Percentiles rank a stretch among this genome's conserved stretches.
phyloP scores from a whole-genome alignment of 2,797 vertebrate species.

The Hafferia zeledoni region DNA sequence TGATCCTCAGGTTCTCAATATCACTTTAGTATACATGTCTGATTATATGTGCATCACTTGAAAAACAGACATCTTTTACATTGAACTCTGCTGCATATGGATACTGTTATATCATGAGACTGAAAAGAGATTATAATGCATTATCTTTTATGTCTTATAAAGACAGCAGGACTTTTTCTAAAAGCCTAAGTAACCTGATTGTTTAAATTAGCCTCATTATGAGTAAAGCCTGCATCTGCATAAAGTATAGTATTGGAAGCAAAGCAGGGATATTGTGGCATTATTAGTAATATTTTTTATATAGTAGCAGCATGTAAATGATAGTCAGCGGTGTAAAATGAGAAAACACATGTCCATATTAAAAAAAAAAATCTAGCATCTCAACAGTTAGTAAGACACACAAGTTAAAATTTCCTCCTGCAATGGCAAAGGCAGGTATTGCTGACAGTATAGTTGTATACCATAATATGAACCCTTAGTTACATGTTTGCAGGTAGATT shows the following conservation, averaged over 20 bases:
- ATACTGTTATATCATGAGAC: neutral
- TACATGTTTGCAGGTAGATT: neutral
- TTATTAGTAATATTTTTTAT: neutral
- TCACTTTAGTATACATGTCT: neutral
- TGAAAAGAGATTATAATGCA: neutral
- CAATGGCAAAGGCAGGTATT: accelerated
- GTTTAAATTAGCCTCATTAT: neutral
- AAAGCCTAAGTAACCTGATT: neutral
- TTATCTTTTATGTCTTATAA: neutral
- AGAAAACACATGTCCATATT: neutral
- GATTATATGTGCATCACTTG: neutral
- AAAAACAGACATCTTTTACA: neutral
- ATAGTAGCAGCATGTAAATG: neutral
- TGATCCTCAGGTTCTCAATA: neutral
- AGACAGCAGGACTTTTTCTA: neutral
- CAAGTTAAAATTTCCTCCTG: neutral
- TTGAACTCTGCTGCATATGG: neutral
- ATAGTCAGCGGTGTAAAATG: neutral
- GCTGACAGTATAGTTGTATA: neutral
- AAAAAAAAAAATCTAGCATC: neutral
- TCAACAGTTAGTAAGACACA: neutral
- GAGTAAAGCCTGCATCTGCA: neutral
- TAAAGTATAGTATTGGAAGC: neutral
- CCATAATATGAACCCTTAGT: neutral
- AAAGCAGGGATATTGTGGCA: neutral